These are phyloP conservation scores for Lutjanus campechanus DNA, from an alignment of 2,797 vertebrate species.

Conservation along the genomic window DNA sequence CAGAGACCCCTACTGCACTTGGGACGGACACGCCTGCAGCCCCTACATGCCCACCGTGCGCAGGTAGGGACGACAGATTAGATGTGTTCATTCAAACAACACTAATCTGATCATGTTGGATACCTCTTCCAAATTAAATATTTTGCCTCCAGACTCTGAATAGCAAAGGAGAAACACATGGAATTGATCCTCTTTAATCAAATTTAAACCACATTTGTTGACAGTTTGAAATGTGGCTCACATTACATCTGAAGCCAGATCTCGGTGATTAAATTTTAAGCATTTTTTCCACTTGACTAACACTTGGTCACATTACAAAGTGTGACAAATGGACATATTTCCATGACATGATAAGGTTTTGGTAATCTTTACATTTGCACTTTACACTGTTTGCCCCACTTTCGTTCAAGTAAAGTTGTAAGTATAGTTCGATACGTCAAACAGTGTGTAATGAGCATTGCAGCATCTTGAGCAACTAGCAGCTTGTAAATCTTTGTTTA, in stretches of 20 bases:
- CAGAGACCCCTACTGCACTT: conserved; percentile 92
- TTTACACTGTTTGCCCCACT: not conserved
- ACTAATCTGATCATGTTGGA: conserved; percentile 7
- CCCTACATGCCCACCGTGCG: conserved; percentile 84
- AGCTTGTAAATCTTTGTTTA: not conserved
- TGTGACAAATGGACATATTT: conserved; percentile 5
- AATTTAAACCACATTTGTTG: conserved; percentile 46
- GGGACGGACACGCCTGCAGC: conserved; percentile 89
- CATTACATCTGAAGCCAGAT: conserved; percentile 29
- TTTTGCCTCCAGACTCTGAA: not conserved
- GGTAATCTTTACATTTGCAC: too few relatives aligned
- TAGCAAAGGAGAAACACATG: conserved; percentile 39
- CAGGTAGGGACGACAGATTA: conserved; percentile 53
- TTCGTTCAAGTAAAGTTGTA: not conserved
- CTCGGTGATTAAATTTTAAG: conserved; percentile 24
- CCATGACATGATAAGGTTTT: conserved; percentile 5
- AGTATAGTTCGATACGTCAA: not conserved
- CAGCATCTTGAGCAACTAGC: not conserved
- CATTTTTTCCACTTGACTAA: conserved; percentile 52
- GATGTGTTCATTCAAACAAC: conserved; percentile 8
- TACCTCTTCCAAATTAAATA: not conserved
- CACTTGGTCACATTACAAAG: conserved; percentile 4
- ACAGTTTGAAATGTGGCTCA: conserved; percentile 32
- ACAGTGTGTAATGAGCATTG: not conserved
- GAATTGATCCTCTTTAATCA: conserved; percentile 31